These are phyloP conservation scores for Sesia apiformis DNA, from an alignment of 2,888 invertebrate species.

Conservation along the genomic window DNA sequence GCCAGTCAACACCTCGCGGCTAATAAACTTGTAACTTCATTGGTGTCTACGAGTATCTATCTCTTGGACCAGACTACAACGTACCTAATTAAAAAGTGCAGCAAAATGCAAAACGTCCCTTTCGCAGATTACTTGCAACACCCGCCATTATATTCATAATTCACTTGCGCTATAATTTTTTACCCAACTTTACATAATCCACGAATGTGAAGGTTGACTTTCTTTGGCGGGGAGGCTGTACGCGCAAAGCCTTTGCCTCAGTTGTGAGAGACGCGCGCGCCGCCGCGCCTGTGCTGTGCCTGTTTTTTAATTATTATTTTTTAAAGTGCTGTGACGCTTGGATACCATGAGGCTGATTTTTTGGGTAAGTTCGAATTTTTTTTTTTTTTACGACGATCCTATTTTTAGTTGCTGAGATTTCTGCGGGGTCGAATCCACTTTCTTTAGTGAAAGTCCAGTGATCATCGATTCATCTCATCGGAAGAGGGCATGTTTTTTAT, in stretches of 20 bases:
- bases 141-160: constrained; percentile 30
- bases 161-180: constrained; percentile 44
- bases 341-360: constrained; percentile 67
- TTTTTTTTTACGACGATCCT: constrained; percentile 6
- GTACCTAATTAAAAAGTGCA: too few species aligned
- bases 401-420: neutral
- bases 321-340: constrained; percentile 48
- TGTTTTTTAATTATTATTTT: constrained; percentile 28
- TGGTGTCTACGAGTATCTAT: too few species aligned
- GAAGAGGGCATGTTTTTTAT: constrained; percentile 39
- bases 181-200: constrained; percentile 58
- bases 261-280: constrained; percentile 55
- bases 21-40: too few species aligned
- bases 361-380: constrained; percentile 48
- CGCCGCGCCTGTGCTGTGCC: constrained; percentile 62
- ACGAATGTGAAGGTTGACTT: constrained; percentile 65
- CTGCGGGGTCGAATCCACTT: constrained; percentile 29
- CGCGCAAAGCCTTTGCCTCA: constrained; percentile 31
- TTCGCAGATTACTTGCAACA: too few species aligned
- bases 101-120: too few species aligned
- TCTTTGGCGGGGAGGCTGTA: constrained; percentile 56
- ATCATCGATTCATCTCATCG: constrained; percentile 34
- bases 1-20: too few species aligned
- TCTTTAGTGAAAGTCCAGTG: constrained; percentile 52
- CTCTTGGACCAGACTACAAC: too few species aligned